Conservation (phyloP, 2,113 vertebrate genomes). For the Cygnus atratus region DNA sequence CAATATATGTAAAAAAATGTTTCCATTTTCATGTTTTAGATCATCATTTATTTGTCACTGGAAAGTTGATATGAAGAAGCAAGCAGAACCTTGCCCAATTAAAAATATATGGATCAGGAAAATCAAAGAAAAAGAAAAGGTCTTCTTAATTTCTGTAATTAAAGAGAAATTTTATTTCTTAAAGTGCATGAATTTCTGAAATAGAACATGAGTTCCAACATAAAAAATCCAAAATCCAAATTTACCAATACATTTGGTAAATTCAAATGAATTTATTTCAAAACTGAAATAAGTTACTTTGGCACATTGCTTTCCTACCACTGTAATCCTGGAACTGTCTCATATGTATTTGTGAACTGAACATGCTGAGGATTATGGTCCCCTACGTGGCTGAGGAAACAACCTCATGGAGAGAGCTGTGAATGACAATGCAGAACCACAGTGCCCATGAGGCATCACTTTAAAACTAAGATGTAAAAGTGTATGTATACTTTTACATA, state of each 20-base stretch:
- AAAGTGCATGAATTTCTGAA: not conserved
- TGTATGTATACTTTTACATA: no score
- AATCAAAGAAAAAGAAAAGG: not conserved
- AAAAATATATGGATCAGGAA: not conserved
- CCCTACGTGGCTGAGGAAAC: not conserved
- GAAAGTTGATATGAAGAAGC: not conserved
- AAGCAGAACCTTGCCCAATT: not conserved
- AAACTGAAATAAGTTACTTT: not conserved
- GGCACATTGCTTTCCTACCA: not conserved
- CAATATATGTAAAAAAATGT: not conserved
- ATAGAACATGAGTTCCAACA: not conserved
- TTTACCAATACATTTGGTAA: not conserved
- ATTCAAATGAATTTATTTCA: not conserved
- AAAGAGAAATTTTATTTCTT: not conserved
- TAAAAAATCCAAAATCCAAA: no score
- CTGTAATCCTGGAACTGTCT: not conserved
- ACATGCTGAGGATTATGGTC: rapidly evolving
- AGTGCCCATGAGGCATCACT: not conserved
- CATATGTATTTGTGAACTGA: not conserved
- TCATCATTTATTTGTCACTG: not conserved
- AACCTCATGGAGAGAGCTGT: not conserved
- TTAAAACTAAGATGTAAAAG: not conserved
- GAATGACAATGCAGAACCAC: not conserved
- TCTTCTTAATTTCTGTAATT: not conserved
- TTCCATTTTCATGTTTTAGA: not conserved